A percentile compares a stretch with the other conserved stretches of the same genome.
Conservation (phyloP, 2,888 invertebrate species). For the Polyploca ridens region DNA sequence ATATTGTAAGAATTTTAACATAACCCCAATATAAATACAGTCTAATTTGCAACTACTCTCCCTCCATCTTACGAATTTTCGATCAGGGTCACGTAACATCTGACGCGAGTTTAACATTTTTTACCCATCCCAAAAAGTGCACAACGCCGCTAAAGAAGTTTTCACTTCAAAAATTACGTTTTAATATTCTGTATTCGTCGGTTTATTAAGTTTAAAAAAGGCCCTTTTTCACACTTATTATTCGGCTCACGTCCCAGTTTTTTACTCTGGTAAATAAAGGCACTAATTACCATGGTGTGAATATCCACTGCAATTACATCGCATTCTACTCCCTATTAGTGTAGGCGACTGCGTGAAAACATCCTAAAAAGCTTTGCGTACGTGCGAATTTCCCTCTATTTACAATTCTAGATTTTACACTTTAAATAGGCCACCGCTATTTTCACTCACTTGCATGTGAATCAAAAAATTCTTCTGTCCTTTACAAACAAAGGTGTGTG, state of each 20-base stretch:
- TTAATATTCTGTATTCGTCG: too few species aligned
- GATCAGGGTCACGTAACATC: too few species aligned
- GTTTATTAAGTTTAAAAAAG: too few species aligned
- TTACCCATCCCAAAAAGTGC: too few species aligned
- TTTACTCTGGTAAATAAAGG: background rate
- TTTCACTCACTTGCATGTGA: constrained; percentile 7
- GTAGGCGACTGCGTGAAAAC: background rate
- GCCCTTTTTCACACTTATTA: background rate
- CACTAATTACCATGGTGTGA: background rate
- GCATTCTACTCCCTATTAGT: background rate
- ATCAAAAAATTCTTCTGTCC: background rate
- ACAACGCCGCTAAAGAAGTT: too few species aligned
- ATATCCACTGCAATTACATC: background rate
- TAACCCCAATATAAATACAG: too few species aligned
- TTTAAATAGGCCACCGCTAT: constrained; percentile 23
- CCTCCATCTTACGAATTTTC: too few species aligned
- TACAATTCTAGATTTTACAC: constrained; percentile 24
- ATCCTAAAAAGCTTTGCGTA: background rate
- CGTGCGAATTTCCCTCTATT: constrained; percentile 18
- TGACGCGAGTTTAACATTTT: too few species aligned
- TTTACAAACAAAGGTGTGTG: background rate
- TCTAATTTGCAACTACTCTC: too few species aligned
- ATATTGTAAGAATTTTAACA: too few species aligned
- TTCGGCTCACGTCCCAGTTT: background rate
- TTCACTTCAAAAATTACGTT: too few species aligned